Evolutionary conservation across 2,888 invertebrate species (phyloP).

Genomic region (Melolontha melolontha): DNA sequence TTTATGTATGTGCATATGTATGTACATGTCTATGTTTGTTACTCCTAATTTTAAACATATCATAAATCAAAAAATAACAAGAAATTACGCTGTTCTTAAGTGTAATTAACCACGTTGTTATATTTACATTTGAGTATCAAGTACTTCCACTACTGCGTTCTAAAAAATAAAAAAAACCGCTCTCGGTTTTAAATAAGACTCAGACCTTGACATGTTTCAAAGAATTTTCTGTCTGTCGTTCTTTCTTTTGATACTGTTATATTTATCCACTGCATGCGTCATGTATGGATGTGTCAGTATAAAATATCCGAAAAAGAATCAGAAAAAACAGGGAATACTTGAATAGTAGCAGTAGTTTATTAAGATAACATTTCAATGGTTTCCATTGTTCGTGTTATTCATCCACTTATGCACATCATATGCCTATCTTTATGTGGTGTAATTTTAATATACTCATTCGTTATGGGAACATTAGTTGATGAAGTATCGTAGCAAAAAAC

Average conservation of each 20-base stretch:
- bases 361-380: constrained; percentile 28
- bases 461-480: too few relatives aligned
- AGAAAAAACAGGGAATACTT: constrained; percentile 22
- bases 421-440: constrained; percentile 9
- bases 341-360: constrained; percentile 31
- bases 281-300: constrained; percentile 28
- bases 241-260: constrained; percentile 32
- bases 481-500: too few relatives aligned
- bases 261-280: constrained; percentile 33
- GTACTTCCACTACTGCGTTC: constrained; percentile 14
- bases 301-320: constrained; percentile 28
- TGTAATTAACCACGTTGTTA: constrained; percentile 29
- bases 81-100: neutral
- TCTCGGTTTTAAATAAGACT: constrained; percentile 30
- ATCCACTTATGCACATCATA: constrained; percentile 14
- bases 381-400: constrained; percentile 17
- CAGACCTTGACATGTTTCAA: constrained; percentile 38
- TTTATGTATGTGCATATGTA: too few relatives aligned
- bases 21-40: too few relatives aligned
- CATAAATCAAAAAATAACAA: constrained; percentile 5
- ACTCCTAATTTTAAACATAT: too few relatives aligned
- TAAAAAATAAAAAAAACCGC: constrained; percentile 15
- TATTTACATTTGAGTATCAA: constrained; percentile 35
- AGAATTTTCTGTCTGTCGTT: constrained; percentile 37
- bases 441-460: constrained; percentile 20